Evolutionary conservation across 2,888 invertebrate genomes (phyloP), one percentile per base, ranked within the genome.

Genomic region (Stenodema calcarata): DNA sequence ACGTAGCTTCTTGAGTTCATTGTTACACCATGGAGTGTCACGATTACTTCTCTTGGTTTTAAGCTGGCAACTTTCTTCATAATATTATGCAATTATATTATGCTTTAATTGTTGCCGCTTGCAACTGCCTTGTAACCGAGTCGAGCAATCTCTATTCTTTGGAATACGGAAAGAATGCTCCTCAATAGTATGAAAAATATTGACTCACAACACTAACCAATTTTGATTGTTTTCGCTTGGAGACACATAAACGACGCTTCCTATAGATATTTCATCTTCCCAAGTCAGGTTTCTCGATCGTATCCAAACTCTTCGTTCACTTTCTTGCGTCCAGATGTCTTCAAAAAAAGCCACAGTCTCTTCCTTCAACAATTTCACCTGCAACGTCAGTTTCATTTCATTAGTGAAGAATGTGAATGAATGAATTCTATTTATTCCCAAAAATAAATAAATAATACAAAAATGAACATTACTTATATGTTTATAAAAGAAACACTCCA

Each of bases 281-380:
- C 88, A 88, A 0, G 88, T 88, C 2, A 86, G 30, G 62, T 88
- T 88, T 41, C 83, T 50, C 18, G 83, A 85, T 70, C 88, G 28
- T 18, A 88, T 87, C 88, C 88, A 88, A 30, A 86, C 50, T 41
- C 87, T 28, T 14, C 50, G 86, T 6, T 84, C 87, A 16, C 76
- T 42, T n/a, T 78, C n/a, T 44, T 88, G 86, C 14, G 79, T 75
- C 88, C 88, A 88, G 7, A 86, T 78, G 78, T 88, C 88, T 86
- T 88, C 88, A 35, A 88, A 87, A 62, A 88, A 28, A 0, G 41
- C 62, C 16, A 88, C 78, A 7, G 42, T 85, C 18, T 87, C 87
- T 50, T 44, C 82, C 80, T 88, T 88, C 18, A 88, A 42, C 6
- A 70, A 28, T 84, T 80, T 54, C 18, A 87, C 41, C 88, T 88